Percentiles rank a stretch among this genome's conserved stretches.
phyloP scores from a whole-genome alignment of 1,140 invertebrate species.

The Drosophila virilis region DNA sequence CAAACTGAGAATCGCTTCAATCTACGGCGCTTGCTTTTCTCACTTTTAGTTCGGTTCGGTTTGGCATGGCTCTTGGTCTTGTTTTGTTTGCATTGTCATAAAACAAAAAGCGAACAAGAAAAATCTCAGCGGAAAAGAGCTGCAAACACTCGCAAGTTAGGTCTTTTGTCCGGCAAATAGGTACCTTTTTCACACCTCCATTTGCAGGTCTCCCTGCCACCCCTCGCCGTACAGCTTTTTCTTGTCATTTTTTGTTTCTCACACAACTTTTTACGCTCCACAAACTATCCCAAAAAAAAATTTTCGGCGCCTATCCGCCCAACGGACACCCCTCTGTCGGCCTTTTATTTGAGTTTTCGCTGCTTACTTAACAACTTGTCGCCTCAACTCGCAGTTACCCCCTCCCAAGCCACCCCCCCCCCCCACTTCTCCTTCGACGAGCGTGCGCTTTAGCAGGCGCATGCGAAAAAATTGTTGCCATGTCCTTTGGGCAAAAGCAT shows the following conservation, averaged over 20 bases:
- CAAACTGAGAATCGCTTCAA: slow-evolving; percentile 49
- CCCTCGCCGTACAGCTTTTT: slow-evolving; percentile 3
- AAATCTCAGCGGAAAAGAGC: slow-evolving; percentile 59
- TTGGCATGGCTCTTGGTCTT: slow-evolving; percentile 16
- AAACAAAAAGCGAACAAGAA: slow-evolving; percentile 38
- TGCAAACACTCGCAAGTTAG: slow-evolving; percentile 36
- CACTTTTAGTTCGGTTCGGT: slow-evolving; percentile 43
- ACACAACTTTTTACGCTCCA: slow-evolving; percentile 46
- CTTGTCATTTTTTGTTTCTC: slow-evolving; percentile 11
- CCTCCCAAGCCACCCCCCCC: background rate
- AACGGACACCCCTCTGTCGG: slow-evolving; percentile 17
- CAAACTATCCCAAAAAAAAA: slow-evolving; percentile 29
- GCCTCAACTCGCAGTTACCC: slow-evolving; percentile 35
- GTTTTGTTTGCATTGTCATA: slow-evolving; percentile 52
- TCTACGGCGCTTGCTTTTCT: slow-evolving; percentile 69
- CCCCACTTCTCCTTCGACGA: too few relatives aligned
- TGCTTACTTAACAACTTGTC: slow-evolving; percentile 82
- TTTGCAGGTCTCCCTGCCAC: background rate
- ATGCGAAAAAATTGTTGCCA: slow-evolving; percentile 49
- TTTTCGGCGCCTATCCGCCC: slow-evolving; percentile 19
- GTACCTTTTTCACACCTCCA: slow-evolving; percentile 67
- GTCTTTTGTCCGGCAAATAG: slow-evolving; percentile 38
- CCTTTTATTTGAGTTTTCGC: slow-evolving; percentile 76
- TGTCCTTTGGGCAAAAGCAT: slow-evolving; percentile 69
- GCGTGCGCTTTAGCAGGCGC: slow-evolving; percentile 3